Evolutionary conservation across 1,140 invertebrate genomes (phyloP).

Genomic region (Lineus longissimus): DNA sequence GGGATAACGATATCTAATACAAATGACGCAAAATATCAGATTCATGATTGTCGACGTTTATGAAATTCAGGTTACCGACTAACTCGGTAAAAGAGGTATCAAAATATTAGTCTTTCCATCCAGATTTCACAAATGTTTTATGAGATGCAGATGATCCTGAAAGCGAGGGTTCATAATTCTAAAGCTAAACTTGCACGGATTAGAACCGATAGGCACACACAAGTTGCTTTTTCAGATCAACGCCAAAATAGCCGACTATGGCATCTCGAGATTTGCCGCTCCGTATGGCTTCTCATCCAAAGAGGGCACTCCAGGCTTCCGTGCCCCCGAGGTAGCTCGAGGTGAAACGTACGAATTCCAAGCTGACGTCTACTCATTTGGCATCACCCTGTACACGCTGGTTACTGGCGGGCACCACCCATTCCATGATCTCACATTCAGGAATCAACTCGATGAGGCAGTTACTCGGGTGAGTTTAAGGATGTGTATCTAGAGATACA

Average conservation of each 20-base stretch:
- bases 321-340: conserved; percentile 44
- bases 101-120: too few species aligned
- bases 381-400: conserved; percentile 41
- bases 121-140: too few species aligned
- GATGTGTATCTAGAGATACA: too few species aligned
- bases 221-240: conserved; percentile 34
- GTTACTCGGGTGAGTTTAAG: conserved; percentile 33
- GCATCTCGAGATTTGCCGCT: conserved; percentile 44
- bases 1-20: not conserved
- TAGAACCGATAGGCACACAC: too few species aligned
- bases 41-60: too few species aligned
- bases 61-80: too few species aligned
- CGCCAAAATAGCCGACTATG: conserved; percentile 50
- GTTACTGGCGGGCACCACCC: conserved; percentile 42
- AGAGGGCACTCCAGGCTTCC: conserved; percentile 46
- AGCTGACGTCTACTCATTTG: conserved; percentile 48
- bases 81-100: too few species aligned
- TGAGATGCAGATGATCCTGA: too few species aligned
- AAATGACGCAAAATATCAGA: too few species aligned
- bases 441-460: conserved; percentile 42
- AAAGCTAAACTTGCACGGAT: too few species aligned
- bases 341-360: conserved; percentile 45
- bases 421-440: conserved; percentile 37
- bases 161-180: too few species aligned
- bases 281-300: conserved; percentile 36